Evolutionary conservation across 92 coral and sea anemone genomes (phyloP).

Genomic region (Scolanthus callimorphus): DNA sequence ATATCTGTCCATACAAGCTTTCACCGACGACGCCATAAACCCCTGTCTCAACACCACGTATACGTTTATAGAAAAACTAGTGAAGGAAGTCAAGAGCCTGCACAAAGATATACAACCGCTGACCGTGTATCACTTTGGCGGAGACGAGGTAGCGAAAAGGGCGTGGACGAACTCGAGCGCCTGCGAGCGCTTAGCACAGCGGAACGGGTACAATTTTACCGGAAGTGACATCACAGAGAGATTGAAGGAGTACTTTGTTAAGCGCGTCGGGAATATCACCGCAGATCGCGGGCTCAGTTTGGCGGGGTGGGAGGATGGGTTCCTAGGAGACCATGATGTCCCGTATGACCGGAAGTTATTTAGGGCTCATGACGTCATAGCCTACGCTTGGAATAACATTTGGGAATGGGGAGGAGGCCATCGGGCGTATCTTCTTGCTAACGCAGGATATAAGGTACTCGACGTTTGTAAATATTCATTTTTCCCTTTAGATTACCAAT

Average conservation of each 20-base stretch:
- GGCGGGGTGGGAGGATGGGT: slow-evolving; percentile 87
- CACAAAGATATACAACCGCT: slow-evolving; percentile 73
- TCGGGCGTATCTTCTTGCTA: slow-evolving; percentile 72
- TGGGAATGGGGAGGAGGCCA: slow-evolving; percentile 74
- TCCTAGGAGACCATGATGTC: slow-evolving; percentile 40
- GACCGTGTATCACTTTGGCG: slow-evolving; percentile 80
- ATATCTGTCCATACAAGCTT: slow-evolving; percentile 67
- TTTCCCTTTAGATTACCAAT: no score
- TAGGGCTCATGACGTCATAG: slow-evolving; percentile 26
- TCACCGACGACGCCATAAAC: slow-evolving; percentile 73
- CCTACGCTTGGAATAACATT: slow-evolving; percentile 48
- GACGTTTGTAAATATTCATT: no score
- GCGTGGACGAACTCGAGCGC: slow-evolving; percentile 86
- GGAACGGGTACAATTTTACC: slow-evolving; percentile 38
- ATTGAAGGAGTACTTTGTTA: slow-evolving; percentile 50
- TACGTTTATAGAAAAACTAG: slow-evolving; percentile 59
- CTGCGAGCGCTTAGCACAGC: slow-evolving; percentile 46
- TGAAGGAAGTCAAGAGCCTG: slow-evolving; percentile 47
- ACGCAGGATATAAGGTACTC: slow-evolving; percentile 72
- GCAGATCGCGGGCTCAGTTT: slow-evolving; percentile 24
- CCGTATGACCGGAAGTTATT: slow-evolving; percentile 53
- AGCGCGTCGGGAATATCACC: slow-evolving; percentile 54
- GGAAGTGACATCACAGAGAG: slow-evolving; percentile 48
- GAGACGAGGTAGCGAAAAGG: slow-evolving; percentile 85
- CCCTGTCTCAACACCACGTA: slow-evolving; percentile 86